A percentile compares a stretch with the other conserved stretches of the same genome.
These are phyloP conservation scores for Ailurus styani DNA, from an alignment of 2,113 vertebrate genomes.

Conservation along the genomic window DNA sequence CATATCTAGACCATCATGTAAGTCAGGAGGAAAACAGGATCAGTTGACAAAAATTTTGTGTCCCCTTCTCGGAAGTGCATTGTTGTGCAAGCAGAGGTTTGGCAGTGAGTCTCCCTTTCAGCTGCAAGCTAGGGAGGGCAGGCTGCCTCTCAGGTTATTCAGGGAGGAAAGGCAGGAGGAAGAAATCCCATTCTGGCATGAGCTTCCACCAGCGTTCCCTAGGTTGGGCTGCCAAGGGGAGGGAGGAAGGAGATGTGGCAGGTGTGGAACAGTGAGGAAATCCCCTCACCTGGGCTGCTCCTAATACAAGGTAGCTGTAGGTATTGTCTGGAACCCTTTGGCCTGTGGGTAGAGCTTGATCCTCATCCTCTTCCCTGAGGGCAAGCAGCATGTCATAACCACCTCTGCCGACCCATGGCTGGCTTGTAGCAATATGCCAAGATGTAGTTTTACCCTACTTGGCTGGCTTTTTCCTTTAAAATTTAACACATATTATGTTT, in stretches of 20 bases:
- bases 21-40: slow-evolving; percentile 17
- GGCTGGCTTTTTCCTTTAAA: neutral
- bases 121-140: neutral
- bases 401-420: neutral
- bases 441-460: neutral
- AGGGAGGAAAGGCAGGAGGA: neutral
- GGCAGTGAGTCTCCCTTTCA: slow-evolving; percentile 15
- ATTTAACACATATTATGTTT: neutral
- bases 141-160: neutral
- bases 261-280: neutral
- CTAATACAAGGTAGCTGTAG: neutral
- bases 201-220: neutral
- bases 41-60: neutral
- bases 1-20: neutral
- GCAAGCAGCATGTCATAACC: neutral
- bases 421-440: neutral
- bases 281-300: neutral
- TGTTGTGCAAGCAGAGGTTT: slow-evolving; percentile 19
- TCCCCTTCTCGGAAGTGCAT: neutral
- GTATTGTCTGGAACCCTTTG: neutral
- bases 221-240: neutral
- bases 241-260: fast-evolving
- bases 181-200: neutral
- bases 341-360: neutral
- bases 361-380: neutral